Percentiles rank a stretch among this genome's conserved stretches.
phyloP scores from a whole-genome alignment of 37 sponge, comb jelly and placozoan genomes.

The Agelas oroides region DNA sequence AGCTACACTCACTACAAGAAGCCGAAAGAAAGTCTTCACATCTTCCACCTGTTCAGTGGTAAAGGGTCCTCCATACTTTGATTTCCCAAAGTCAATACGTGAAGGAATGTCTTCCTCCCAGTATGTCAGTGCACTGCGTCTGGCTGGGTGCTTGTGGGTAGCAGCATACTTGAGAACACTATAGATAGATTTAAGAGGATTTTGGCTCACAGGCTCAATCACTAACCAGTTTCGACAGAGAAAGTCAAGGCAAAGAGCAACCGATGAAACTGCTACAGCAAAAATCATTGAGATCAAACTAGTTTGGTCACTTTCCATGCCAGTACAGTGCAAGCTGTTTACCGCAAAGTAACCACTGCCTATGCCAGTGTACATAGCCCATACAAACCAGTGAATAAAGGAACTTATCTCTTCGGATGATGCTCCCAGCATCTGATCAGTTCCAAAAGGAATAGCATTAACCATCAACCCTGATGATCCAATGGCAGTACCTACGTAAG shows the following conservation, averaged over 20 bases:
- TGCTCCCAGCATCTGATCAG: not conserved
- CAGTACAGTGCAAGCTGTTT: no score
- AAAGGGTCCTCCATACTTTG: slow-evolving; percentile 2
- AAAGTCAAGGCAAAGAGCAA: not conserved
- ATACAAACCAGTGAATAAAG: slow-evolving; percentile 13
- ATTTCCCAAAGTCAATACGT: not conserved
- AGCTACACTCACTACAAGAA: not conserved
- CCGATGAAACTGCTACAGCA: not conserved
- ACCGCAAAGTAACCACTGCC: no score
- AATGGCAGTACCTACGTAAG: not conserved
- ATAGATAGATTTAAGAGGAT: slow-evolving; percentile 4
- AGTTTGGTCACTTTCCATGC: no score
- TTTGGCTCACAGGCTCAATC: not conserved
- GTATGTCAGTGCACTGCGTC: slow-evolving; percentile 5
- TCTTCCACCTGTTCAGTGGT: slow-evolving; percentile 28
- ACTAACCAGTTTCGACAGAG: not conserved
- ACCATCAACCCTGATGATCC: not conserved
- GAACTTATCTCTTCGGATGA: not conserved
- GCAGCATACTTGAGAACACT: not conserved
- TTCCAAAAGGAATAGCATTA: not conserved
- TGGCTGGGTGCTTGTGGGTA: not conserved
- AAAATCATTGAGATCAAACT: no score
- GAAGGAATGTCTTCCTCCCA: not conserved
- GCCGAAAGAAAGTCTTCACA: slow-evolving; percentile 23
- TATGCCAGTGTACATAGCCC: not conserved